Evolutionary conservation across 2,888 invertebrate genomes (phyloP).

Genomic region (Mythimna lalbum): DNA sequence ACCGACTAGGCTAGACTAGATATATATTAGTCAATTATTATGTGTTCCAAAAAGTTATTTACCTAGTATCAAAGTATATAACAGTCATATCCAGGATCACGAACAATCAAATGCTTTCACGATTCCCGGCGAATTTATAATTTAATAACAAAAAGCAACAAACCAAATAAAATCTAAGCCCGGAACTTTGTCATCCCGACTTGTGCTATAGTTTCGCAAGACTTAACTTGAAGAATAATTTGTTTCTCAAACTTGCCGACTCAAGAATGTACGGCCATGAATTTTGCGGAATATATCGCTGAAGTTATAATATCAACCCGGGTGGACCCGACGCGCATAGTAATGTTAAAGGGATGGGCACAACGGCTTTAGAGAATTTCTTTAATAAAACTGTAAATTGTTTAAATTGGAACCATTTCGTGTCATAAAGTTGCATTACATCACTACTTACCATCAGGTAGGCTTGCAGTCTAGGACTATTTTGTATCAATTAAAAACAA

Average conservation of each 20-base stretch:
- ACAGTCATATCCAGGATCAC: background rate
- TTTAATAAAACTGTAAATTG: too few species aligned
- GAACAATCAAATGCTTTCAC: too few species aligned
- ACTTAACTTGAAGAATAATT: conserved; percentile 66
- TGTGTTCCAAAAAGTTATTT: too few species aligned
- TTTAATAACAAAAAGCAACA: conserved; percentile 28
- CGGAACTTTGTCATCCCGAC: conserved; percentile 47
- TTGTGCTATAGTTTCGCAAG: conserved; percentile 47
- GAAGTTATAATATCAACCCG: conserved; percentile 72
- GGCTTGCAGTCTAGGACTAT: too few species aligned
- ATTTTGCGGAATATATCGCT: conserved; percentile 69
- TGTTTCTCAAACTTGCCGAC: conserved; percentile 64
- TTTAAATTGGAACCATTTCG: too few species aligned
- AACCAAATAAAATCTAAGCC: conserved; percentile 47
- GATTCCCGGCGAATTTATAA: conserved; percentile 7
- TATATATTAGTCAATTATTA: too few species aligned
- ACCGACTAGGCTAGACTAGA: too few species aligned
- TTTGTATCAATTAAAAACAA: too few species aligned
- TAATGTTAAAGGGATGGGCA: conserved; percentile 56
- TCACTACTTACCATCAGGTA: too few species aligned
- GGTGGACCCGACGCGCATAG: conserved; percentile 66
- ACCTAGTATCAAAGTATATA: too few species aligned
- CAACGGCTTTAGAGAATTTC: background rate
- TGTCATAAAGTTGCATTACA: too few species aligned
- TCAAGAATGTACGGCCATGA: conserved; percentile 65